These are phyloP conservation scores for Gandaritis pyraliata DNA, from an alignment of 2,888 invertebrate genomes.

Conservation along the genomic window DNA sequence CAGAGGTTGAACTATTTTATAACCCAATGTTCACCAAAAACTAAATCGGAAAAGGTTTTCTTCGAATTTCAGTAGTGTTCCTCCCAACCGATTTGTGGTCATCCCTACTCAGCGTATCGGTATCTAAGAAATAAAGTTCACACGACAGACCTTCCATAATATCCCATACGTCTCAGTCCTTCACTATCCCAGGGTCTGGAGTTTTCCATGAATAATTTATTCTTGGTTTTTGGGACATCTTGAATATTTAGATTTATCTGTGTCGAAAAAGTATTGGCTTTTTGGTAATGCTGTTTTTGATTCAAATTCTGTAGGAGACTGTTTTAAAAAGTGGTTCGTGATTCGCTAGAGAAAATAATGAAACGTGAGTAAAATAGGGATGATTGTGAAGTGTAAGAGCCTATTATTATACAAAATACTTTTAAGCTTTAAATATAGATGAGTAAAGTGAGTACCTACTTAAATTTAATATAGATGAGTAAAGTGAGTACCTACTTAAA, in stretches of 20 bases:
- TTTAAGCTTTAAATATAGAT: too few relatives aligned
- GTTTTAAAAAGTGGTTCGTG: slow-evolving; percentile 13
- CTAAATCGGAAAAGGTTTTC: too few relatives aligned
- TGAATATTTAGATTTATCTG: slow-evolving; percentile 59
- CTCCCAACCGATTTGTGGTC: slow-evolving; percentile 6
- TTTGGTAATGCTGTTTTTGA: slow-evolving; percentile 45
- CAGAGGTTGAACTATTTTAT: too few relatives aligned
- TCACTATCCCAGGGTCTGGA: slow-evolving; percentile 38
- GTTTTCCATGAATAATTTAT: slow-evolving; percentile 59
- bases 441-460: too few relatives aligned
- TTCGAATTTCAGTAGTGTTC: slow-evolving; percentile 5
- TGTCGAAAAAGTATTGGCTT: slow-evolving; percentile 47
- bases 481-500: too few relatives aligned
- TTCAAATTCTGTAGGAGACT: slow-evolving; percentile 24
- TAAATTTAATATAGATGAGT: too few relatives aligned
- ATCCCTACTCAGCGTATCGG: slow-evolving; percentile 27
- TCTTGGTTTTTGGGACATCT: slow-evolving; percentile 49
- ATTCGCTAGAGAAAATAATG: slow-evolving; percentile 9
- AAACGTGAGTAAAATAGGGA: slow-evolving; percentile 10
- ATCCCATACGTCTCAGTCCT: slow-evolving; percentile 36
- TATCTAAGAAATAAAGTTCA: slow-evolving; percentile 35
- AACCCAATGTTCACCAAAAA: too few relatives aligned
- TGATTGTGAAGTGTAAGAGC: neutral
- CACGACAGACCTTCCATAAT: slow-evolving; percentile 37
- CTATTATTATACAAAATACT: neutral